Conservation (phyloP, 2,888 invertebrate genomes). For the Clusia tigrina region DNA sequence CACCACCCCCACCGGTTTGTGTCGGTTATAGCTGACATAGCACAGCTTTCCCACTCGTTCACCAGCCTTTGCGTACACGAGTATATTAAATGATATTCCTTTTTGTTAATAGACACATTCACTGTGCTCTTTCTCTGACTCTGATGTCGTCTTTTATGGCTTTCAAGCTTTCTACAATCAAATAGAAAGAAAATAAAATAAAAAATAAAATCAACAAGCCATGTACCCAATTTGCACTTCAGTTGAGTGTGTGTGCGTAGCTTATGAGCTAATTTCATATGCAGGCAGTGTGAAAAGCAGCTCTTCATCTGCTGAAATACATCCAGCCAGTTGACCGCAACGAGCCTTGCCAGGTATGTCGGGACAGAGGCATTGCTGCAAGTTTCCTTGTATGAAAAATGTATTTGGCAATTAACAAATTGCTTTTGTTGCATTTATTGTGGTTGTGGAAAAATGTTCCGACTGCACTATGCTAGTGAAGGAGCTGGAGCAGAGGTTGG, state of each 20-base stretch:
- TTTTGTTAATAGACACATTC: no score
- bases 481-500: background rate
- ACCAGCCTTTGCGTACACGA: no score
- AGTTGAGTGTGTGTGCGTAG: conserved; percentile 36
- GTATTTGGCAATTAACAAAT: conserved; percentile 40
- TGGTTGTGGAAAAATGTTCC: conserved; percentile 1
- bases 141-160: no score
- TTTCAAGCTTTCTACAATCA: no score
- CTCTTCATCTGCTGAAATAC: background rate
- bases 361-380: no score
- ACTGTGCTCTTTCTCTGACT: no score
- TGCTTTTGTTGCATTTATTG: conserved; percentile 2
- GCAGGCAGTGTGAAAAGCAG: conserved; percentile 11
- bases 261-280: conserved; percentile 26
- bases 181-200: no score
- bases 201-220: no score
- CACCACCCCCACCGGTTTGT: no score
- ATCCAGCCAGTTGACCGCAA: background rate
- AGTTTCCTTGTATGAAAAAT: conserved; percentile 34
- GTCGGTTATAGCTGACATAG: no score
- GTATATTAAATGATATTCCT: no score
- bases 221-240: conserved; percentile 37
- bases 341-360: background rate
- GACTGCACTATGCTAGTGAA: conserved; percentile 22
- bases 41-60: no score